Evolutionary conservation across 2,888 invertebrate species (phyloP).

Genomic region (Eristalinus sepulchralis): DNA sequence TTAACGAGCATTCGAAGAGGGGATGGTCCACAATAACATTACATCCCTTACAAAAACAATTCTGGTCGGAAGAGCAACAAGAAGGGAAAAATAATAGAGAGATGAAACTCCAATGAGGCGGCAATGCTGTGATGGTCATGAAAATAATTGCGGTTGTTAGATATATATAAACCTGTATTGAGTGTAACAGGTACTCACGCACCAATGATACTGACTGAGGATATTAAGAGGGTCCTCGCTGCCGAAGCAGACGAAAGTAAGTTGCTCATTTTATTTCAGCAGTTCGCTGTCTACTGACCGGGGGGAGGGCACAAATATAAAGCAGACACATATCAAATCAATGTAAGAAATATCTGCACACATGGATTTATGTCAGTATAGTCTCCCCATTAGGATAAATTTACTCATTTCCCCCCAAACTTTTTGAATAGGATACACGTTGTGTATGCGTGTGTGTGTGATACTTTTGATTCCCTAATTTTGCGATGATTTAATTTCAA

Average conservation of each 20-base stretch:
- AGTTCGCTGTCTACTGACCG: not conserved
- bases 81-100: too few species aligned
- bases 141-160: slow-evolving; percentile 48
- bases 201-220: slow-evolving; percentile 55
- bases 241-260: slow-evolving; percentile 13
- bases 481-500: slow-evolving; percentile 31
- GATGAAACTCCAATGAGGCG: slow-evolving; percentile 43
- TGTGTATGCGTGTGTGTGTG: not conserved
- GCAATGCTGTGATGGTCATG: slow-evolving; percentile 46
- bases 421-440: not conserved
- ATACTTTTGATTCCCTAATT: slow-evolving; percentile 20
- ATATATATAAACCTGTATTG: slow-evolving; percentile 33
- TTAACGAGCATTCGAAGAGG: not conserved
- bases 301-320: not conserved
- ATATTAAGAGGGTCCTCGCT: slow-evolving; percentile 51
- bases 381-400: not conserved
- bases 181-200: slow-evolving; percentile 63
- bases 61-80: not conserved
- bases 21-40: slow-evolving; percentile 35
- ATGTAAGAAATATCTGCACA: not conserved
- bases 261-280: slow-evolving; percentile 12
- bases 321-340: not conserved
- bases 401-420: not conserved
- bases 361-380: not conserved
- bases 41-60: slow-evolving; percentile 53